Evolutionary conservation across 1,140 invertebrate species (phyloP), one percentile per base, ranked within the genome.

Genomic region (Mya arenaria): DNA sequence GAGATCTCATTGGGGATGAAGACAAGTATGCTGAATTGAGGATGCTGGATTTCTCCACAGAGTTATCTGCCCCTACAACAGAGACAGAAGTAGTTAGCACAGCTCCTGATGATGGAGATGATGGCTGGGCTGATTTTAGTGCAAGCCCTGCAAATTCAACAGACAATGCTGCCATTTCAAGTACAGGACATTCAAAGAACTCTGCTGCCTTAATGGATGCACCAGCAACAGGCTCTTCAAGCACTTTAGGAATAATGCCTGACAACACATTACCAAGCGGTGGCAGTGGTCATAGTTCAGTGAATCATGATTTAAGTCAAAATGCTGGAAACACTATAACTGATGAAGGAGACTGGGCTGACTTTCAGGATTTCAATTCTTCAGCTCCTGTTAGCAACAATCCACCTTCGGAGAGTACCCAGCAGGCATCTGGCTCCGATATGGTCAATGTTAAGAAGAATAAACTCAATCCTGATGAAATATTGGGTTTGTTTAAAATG

Each of bases 21-120:
- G 93, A 94, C 77, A 93, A 92, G 79, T 94, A 94, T 86, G 91
- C 92, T 60, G 92, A 91, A 17, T 89, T 94, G 32, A 87, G 93
- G 69, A 65, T 36, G 32, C 66, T 93, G 34, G 82, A 68, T 34
- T 60, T 85, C 58, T 58, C 83, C 17, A 19, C 48, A n/a, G 48
- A 52, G 25, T 4, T 2, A n/a, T 23, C 48, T n/a, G 48, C n/a
- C n/a, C n/a, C 39, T 25, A 3, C 56, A n/a, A 19, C 52, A 56
- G 28, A n/a, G 28, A 30, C 83, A 25, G 63, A 66, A 30, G 10
- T 37, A 1, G 15, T 69, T 28, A 44, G 63, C n/a, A 32, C n/a
- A 60, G 25, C 23, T 78, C 60, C 37, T 36, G 37, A 56, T 48
- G 60, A 68, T 68, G 56, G 44, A 37, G 55, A 36, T 52, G 62